Evolutionary conservation across 2,888 invertebrate species (phyloP).

Genomic region (Iselma pallidipennis): DNA sequence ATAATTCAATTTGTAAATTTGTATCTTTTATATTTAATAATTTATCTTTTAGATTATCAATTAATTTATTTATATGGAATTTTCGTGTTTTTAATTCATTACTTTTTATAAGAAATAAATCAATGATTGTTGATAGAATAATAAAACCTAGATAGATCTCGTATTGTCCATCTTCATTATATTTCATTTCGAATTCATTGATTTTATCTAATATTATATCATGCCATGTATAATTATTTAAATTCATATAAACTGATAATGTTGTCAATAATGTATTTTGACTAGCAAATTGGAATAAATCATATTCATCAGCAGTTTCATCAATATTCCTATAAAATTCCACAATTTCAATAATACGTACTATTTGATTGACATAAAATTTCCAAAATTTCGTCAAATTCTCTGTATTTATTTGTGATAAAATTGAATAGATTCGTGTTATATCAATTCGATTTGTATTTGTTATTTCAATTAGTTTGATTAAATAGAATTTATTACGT

Average conservation of each 20-base stretch:
- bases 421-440: slow-evolving; percentile 25
- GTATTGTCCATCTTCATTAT: slow-evolving; percentile 1
- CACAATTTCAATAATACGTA: slow-evolving; percentile 37
- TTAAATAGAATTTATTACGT: slow-evolving; percentile 35
- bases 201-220: slow-evolving; percentile 17
- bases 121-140: slow-evolving; percentile 11
- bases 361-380: slow-evolving; percentile 42
- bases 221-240: slow-evolving; percentile 24
- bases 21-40: slow-evolving; percentile 58
- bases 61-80: slow-evolving; percentile 42
- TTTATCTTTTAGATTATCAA: slow-evolving; percentile 59
- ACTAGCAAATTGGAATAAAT: slow-evolving; percentile 30
- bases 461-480: slow-evolving; percentile 41
- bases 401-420: slow-evolving; percentile 26
- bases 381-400: slow-evolving; percentile 42
- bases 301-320: slow-evolving; percentile 17
- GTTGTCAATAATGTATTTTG: slow-evolving; percentile 28
- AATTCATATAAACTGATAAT: slow-evolving; percentile 26
- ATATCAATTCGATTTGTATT: slow-evolving; percentile 35
- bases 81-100: background rate
- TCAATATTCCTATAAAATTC: slow-evolving; percentile 39
- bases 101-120: slow-evolving; percentile 4
- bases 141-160: slow-evolving; percentile 18
- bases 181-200: slow-evolving; percentile 6
- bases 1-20: slow-evolving; percentile 63